Percentiles rank a stretch among this genome's conserved stretches.
phyloP scores from a whole-genome alignment of 2,888 invertebrate species.

The Abscondita cerata region DNA sequence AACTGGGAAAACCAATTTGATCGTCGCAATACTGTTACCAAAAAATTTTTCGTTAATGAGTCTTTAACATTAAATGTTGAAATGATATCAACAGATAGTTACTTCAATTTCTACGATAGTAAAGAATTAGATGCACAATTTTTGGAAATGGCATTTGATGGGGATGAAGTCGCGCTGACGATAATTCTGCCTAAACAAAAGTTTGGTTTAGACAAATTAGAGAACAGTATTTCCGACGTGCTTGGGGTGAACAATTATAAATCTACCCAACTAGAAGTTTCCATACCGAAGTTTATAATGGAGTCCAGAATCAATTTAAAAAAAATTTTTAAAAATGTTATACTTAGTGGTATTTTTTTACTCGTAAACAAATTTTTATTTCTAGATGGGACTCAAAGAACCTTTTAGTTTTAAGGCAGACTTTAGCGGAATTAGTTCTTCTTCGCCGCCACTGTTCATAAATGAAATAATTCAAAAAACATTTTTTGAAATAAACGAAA shows the following conservation, averaged over 20 bases:
- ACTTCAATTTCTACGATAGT: conserved; percentile 49
- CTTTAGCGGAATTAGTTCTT: not conserved
- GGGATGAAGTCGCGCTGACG: conserved; percentile 38
- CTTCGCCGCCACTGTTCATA: conserved; percentile 32
- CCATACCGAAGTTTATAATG: conserved; percentile 38
- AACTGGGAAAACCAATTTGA: conserved; percentile 44
- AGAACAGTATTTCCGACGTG: conserved; percentile 27
- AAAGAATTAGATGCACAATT: conserved; percentile 46
- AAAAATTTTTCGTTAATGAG: conserved; percentile 40
- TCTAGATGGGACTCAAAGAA: not conserved
- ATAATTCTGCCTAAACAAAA: conserved; percentile 38
- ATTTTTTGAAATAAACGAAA: conserved; percentile 54
- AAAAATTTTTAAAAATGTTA: not conserved
- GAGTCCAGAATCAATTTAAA: conserved; percentile 3
- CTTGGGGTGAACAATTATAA: conserved; percentile 14
- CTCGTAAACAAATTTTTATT: no score
- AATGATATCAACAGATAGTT: conserved; percentile 45
- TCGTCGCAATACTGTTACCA: not conserved
- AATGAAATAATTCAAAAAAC: conserved; percentile 52
- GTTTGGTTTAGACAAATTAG: conserved; percentile 33
- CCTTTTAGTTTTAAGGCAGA: not conserved
- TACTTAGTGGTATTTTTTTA: no score
- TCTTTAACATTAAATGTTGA: conserved; percentile 42
- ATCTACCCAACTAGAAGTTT: conserved; percentile 28
- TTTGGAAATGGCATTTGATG: conserved; percentile 47